Conservation (phyloP, 2,888 invertebrate species). For the Metalampra italica region DNA sequence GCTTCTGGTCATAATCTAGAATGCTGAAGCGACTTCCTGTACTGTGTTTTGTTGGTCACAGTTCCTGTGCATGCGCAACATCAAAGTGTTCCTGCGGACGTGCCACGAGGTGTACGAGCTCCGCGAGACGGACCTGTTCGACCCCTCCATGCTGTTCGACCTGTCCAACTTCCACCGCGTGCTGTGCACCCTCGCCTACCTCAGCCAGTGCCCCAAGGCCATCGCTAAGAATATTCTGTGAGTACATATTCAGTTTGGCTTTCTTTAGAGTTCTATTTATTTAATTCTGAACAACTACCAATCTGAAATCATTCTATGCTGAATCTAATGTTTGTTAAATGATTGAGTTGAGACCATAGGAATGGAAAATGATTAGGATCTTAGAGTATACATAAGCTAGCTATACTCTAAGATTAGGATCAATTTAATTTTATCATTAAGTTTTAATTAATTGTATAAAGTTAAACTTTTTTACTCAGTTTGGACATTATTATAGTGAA, state of each 20-base stretch:
- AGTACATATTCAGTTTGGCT: constrained; percentile 55
- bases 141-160: constrained; percentile 96
- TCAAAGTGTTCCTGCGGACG: constrained; percentile 92
- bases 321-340: too few species aligned
- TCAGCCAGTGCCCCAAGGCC: constrained; percentile 89
- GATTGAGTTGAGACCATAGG: too few species aligned
- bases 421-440: too few species aligned
- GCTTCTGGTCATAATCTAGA: too few species aligned
- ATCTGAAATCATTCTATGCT: too few species aligned
- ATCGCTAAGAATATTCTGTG: constrained; percentile 83
- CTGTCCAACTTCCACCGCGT: constrained; percentile 96
- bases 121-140: constrained; percentile 92
- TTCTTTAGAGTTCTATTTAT: too few species aligned
- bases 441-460: too few species aligned
- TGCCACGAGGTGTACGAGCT: constrained; percentile 92
- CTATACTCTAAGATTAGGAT: too few species aligned
- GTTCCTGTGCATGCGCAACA: constrained; percentile 98
- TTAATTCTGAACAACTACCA: too few species aligned
- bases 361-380: too few species aligned
- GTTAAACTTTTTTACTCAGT: neutral
- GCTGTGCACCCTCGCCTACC: constrained; percentile 91
- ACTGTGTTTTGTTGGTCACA: constrained; percentile 50
- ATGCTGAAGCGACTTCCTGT: neutral
- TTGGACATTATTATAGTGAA: too few species aligned
- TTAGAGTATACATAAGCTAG: too few species aligned